These are phyloP conservation scores for Solea solea DNA, from an alignment of 2,113 vertebrate genomes.

Conservation along the genomic window DNA sequence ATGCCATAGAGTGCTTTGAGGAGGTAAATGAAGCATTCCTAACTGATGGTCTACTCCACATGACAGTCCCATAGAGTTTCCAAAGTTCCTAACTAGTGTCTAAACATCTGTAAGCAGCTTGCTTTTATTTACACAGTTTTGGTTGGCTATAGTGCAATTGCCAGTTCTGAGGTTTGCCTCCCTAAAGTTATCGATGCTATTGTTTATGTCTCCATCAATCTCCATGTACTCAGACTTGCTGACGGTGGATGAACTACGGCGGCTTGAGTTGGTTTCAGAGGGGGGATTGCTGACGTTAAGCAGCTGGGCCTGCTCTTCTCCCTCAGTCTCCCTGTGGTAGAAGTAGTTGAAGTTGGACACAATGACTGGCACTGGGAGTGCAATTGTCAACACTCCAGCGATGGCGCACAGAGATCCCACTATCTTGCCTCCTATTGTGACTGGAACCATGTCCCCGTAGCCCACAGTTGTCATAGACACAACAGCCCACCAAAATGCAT, in stretches of 20 bases:
- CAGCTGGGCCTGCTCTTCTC: slow-evolving; percentile 98
- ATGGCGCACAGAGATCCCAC: slow-evolving; percentile 99
- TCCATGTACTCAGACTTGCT: slow-evolving; percentile 99
- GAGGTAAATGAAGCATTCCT: slow-evolving; percentile 88
- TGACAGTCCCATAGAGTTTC: slow-evolving; percentile 58
- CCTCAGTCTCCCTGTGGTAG: slow-evolving; percentile 99
- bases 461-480: slow-evolving; percentile 99
- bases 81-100: slow-evolving; percentile 60
- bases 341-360: slow-evolving; percentile 99
- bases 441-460: slow-evolving; percentile 99
- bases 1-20: slow-evolving; percentile 88
- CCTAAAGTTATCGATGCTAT: slow-evolving; percentile 98
- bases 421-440: slow-evolving; percentile 99
- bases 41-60: slow-evolving; percentile 66
- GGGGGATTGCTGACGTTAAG: slow-evolving; percentile 97
- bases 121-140: slow-evolving; percentile 98
- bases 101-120: slow-evolving; percentile 99
- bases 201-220: slow-evolving; percentile 97
- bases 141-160: slow-evolving; percentile 95
- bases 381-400: slow-evolving; percentile 98
- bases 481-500: slow-evolving; percentile 99
- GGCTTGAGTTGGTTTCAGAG: slow-evolving; percentile 95
- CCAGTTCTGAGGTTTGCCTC: slow-evolving; percentile 99
- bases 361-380: slow-evolving; percentile 98
- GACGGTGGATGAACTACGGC: slow-evolving; percentile 92